These are phyloP conservation scores for Ephestia elutella DNA, from an alignment of 1,140 invertebrate species.

Conservation along the genomic window DNA sequence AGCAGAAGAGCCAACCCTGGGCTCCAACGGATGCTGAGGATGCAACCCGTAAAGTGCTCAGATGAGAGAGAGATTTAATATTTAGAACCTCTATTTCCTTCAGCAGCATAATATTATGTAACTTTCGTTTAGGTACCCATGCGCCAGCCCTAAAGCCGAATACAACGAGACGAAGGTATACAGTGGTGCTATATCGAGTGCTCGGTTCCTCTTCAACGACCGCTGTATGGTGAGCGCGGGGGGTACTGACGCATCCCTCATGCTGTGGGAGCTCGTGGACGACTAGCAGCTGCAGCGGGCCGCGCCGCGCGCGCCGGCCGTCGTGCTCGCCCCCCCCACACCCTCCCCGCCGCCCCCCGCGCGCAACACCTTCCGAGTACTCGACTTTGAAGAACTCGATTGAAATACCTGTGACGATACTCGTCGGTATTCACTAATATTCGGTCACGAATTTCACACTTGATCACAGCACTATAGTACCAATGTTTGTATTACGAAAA, in stretches of 20 bases:
- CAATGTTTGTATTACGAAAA: background rate
- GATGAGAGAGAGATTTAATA: too few species aligned
- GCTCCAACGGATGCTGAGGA: too few species aligned
- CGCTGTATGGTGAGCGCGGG: conserved; percentile 90
- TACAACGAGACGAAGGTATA: conserved; percentile 93
- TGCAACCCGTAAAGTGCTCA: too few species aligned
- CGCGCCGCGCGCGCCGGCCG: conserved; percentile 46
- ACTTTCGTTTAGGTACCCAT: conserved; percentile 80
- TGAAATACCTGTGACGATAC: conserved; percentile 24
- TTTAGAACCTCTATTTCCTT: background rate
- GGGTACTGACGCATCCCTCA: conserved; percentile 92
- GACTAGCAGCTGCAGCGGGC: conserved; percentile 75
- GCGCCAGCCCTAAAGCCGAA: conserved; percentile 87
- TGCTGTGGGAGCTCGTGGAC: conserved; percentile 93
- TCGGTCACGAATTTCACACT: background rate
- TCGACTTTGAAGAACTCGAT: conserved; percentile 60
- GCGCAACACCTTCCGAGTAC: conserved; percentile 47
- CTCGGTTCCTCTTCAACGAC: conserved; percentile 89
- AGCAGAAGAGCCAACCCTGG: too few species aligned
- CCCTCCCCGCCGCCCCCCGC: conserved; percentile 48
- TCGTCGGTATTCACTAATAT: background rate
- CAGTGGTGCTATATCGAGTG: conserved; percentile 88
- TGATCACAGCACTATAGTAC: background rate
- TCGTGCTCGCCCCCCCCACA: conserved; percentile 58
- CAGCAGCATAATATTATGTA: background rate